A percentile compares a stretch with the other conserved stretches of the same genome.
Evolutionary conservation across 2,113 vertebrate genomes (phyloP).

Genomic region (cat (Felis catus)): F.catus_Fca126_mat1.0 CM031416.1:62001001-62001500

Average conservation of each 20-base stretch:
- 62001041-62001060: neutral
- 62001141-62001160: neutral
- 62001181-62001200: neutral
- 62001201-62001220: neutral
- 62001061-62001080: neutral
- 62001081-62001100: neutral
- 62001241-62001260: neutral
- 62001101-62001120: conserved; percentile 4
- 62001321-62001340: too few species aligned
- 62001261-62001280: conserved; percentile 55
- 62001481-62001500: too few species aligned
- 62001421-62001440: too few species aligned
- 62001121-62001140: neutral
- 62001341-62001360: too few species aligned
- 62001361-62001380: too few species aligned
- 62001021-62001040: neutral
- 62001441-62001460: too few species aligned
- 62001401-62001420: too few species aligned
- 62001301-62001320: too few species aligned
- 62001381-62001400: too few species aligned
- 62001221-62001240: neutral
- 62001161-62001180: neutral
- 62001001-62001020: neutral
- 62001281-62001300: conserved; percentile 12
- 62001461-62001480: too few species aligned